Percentiles rank a stretch among this genome's conserved stretches.
Conservation (phyloP, 2,888 invertebrate species). For the Drosophila kanekoi region DNA sequence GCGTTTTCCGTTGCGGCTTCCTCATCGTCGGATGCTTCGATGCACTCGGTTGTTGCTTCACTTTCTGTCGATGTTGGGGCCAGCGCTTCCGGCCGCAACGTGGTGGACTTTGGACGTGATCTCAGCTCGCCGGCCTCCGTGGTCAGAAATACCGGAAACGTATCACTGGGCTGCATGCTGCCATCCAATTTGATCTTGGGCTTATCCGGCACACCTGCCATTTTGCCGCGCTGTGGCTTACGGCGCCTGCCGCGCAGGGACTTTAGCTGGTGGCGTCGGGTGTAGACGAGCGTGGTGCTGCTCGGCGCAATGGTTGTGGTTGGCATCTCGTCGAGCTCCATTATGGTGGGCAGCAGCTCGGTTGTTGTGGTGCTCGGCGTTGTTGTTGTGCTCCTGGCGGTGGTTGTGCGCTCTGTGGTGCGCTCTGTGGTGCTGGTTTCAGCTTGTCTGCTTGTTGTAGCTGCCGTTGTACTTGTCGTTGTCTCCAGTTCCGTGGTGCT, state of each 20-base stretch:
- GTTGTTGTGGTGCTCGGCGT: conserved; percentile 14
- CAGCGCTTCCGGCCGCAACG: conserved; percentile 23
- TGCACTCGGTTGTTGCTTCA: conserved; percentile 26
- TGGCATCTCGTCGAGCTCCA: background rate
- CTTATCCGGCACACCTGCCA: conserved; percentile 56
- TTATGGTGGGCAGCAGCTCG: background rate
- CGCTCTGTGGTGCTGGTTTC: background rate
- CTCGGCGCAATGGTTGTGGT: conserved; percentile 7
- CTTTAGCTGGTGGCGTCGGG: conserved; percentile 22
- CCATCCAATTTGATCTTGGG: conserved; percentile 59
- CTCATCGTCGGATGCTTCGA: conserved; percentile 28
- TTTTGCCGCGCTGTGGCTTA: background rate
- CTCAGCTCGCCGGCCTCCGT: conserved; percentile 20
- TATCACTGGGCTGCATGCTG: conserved; percentile 56
- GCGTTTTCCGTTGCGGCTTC: conserved; percentile 17
- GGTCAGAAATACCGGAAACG: conserved; percentile 49
- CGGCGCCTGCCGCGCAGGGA: conserved; percentile 14
- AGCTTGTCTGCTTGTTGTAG: conserved; percentile 1
- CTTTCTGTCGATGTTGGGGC: conserved; percentile 18
- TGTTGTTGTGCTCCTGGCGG: background rate
- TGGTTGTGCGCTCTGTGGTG: conserved; percentile 1
- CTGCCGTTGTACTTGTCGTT: background rate
- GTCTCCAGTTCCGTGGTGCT: conserved; percentile 9
- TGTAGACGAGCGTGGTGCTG: conserved; percentile 1
- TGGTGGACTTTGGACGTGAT: conserved; percentile 24